Evolutionary conservation across 2,113 vertebrate genomes (phyloP), one percentile per base, ranked within the genome.

Genomic region (Protomyctophum bolini): DNA sequence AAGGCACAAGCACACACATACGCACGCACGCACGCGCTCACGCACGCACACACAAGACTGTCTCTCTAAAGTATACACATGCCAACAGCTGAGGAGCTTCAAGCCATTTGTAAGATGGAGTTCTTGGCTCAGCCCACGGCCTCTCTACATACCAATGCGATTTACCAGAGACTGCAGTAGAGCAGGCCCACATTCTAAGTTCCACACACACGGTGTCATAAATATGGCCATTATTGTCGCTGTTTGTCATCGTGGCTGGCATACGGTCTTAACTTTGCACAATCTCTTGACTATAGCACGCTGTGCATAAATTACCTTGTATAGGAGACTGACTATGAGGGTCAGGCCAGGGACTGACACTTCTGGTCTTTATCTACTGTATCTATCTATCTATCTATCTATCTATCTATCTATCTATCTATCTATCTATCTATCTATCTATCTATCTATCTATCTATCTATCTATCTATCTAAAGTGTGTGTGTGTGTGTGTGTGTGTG

Each of bases 221-320:
- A 88, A 86, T 83, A 86, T 50, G 58, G 28, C 69, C 59, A 63
- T 82, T 77, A 78, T 79, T 85, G 61, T 72, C 55, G 12, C 47
- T 62, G 29, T 55, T 66, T 73, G 63, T 55, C 69, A 74, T 33
- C 10, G 11, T 68, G 74, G 46, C 61, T 69, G 61, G 41, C 69
- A 73, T 59, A n/a, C 63, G 54, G 47, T 14, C 47, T 58, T 66
- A 15, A 70, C 50, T 15, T 41, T 48, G 64, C 11, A 15, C 21
- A 56, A n/a, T 60, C 29, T 47, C 41, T 46, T 63, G 29, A 63
- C 45, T 9, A 41, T 55, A 60, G 10, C 33, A n/a, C 4, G 29
- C n/a, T 14, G n/a, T 56, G 33, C 45, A 57, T 63, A 10, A n/a
- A 60, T 21, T 11, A 6, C 12, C 52, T 52, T 5, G 15, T 70